Evolutionary conservation across 2,113 vertebrate genomes (phyloP), one percentile per base, ranked within the genome.

Genomic region (Apteryx mantelli): DNA sequence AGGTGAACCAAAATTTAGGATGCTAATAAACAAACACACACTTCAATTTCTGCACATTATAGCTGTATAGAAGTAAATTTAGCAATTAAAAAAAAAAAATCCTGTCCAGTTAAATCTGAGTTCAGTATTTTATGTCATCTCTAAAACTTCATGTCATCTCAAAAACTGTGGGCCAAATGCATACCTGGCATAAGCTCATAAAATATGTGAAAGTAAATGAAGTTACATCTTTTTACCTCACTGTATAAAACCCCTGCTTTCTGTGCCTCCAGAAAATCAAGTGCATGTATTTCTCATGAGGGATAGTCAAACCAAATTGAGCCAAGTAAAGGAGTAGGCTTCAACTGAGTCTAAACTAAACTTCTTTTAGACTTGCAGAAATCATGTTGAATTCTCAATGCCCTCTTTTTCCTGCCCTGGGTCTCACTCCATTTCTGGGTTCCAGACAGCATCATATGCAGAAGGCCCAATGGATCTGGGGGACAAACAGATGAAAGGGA

Each of bases 311-410:
- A 70, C 26, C n/a, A 86, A 79, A 87, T 20, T 61, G 48, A 89
- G 71, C 38, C 5, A 91, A 38, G 13, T 83, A 34, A 86, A 55
- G 44, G 11, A 60, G 25, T 15, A 46, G 26, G 18, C 48, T 93
- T 95, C 40, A 70, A 79, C 55, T 7, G 17, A 7, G 1, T 86
- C 52, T 88, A 78, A 86, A 86, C 26, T 38, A 40, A 91, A n/a
- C 25, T 52, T 70, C 55, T 95, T 94, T 77, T 73, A 89, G 79
- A 56, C 24, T 70, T 83, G 36, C 40, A 81, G 44, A 92, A 93
- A 42, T 80, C 17, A 28, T 26, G 20, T 36, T 79, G 75, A 85
- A 58, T 93, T 74, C 42, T 22, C 60, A 46, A 48, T 77, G 24
- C 64, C 5, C 2, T 36, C 7, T 55, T 93, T 91, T 88, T 79